Percentiles rank a stretch among this genome's conserved stretches.
phyloP scores from a whole-genome alignment of 2,797 vertebrate species.

The Enteromius fasciolatus region DNA sequence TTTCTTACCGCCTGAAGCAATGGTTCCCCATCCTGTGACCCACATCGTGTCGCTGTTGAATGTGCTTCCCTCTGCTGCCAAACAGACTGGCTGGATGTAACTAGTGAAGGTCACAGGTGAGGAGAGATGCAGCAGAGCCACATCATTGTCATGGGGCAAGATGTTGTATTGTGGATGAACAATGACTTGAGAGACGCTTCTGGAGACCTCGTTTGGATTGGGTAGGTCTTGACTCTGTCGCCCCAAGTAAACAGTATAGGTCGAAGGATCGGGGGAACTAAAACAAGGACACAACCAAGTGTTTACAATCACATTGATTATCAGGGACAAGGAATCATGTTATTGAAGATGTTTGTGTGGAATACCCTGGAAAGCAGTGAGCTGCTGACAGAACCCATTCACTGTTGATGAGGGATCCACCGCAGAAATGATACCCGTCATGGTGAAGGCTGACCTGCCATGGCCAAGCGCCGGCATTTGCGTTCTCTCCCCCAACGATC shows the following conservation, averaged over 20 bases:
- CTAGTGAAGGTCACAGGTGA: background rate
- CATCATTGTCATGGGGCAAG: background rate
- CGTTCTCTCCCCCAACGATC: constrained; percentile 50
- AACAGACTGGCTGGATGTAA: constrained; percentile 17
- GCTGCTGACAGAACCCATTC: constrained; percentile 54
- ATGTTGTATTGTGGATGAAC: background rate
- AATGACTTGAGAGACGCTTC: background rate
- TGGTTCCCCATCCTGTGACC: constrained; percentile 20
- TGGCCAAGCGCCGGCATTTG: constrained; percentile 46
- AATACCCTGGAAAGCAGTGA: constrained; percentile 49
- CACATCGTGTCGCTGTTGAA: constrained; percentile 20
- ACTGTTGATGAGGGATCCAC: constrained; percentile 55
- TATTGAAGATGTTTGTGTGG: background rate
- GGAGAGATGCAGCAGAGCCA: constrained; percentile 41
- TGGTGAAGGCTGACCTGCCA: constrained; percentile 44
- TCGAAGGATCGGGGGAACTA: accelerated
- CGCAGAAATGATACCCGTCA: background rate
- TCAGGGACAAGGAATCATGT: background rate
- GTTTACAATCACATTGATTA: background rate
- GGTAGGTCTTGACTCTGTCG: background rate
- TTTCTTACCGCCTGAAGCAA: background rate
- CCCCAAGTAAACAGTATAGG: constrained; percentile 32
- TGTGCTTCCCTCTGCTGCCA: constrained; percentile 16
- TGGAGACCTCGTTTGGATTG: constrained; percentile 23
- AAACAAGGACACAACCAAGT: background rate